Conservation (phyloP, 2,113 vertebrate species). For the Clarias batrachus region DNA sequence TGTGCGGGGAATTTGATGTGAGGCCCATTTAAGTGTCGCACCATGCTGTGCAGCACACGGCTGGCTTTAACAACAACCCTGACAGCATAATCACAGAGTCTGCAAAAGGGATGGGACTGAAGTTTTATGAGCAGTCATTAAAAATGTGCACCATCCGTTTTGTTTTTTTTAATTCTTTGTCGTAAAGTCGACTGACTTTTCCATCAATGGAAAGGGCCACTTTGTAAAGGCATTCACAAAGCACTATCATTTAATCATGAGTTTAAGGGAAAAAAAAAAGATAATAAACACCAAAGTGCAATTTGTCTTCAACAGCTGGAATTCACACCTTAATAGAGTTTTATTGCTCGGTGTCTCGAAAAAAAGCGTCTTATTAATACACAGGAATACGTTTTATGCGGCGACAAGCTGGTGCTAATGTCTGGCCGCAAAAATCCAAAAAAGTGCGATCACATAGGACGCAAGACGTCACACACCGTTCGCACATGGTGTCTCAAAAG, state of each 20-base stretch:
- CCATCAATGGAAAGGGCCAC: slow-evolving; percentile 32
- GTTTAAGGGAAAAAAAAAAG: not conserved
- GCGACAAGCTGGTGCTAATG: slow-evolving; percentile 24
- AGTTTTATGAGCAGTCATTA: slow-evolving; percentile 51
- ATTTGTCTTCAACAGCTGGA: slow-evolving; percentile 7
- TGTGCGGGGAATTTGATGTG: slow-evolving; percentile 30
- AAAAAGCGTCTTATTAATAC: not conserved
- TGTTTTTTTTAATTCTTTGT: slow-evolving; percentile 31
- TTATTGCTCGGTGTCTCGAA: not conserved
- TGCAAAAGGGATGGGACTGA: slow-evolving; percentile 39
- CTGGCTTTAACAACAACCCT: slow-evolving; percentile 44
- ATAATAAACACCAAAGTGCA: not conserved
- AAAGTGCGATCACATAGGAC: slow-evolving; percentile 44
- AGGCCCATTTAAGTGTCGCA: slow-evolving; percentile 45
- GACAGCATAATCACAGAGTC: slow-evolving; percentile 54
- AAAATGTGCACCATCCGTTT: slow-evolving; percentile 48
- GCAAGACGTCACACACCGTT: too few relatives aligned
- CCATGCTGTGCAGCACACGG: slow-evolving; percentile 46
- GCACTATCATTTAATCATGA: slow-evolving; percentile 26
- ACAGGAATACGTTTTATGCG: not conserved
- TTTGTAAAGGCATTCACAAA: slow-evolving; percentile 7
- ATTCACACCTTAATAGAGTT: not conserved
- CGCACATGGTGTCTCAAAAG: too few relatives aligned
- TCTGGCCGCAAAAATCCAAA: slow-evolving; percentile 22
- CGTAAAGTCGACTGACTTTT: slow-evolving; percentile 23